A percentile compares a stretch with the other conserved stretches of the same genome.
phyloP scores from a whole-genome alignment of 2,888 invertebrate genomes.

The Anthrax anthrax region DNA sequence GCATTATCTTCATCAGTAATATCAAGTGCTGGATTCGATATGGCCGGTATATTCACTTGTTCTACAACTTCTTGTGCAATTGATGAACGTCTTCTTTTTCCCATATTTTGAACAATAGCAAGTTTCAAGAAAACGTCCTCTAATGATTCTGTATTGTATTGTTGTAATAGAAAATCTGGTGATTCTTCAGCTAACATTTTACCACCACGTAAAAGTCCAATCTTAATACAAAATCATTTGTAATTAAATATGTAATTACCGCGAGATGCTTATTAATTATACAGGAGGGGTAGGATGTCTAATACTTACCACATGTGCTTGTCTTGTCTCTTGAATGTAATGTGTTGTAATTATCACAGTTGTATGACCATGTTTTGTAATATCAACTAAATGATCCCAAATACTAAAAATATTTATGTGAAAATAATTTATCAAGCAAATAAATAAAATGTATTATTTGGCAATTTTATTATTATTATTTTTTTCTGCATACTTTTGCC shows the following conservation, averaged over 20 bases:
- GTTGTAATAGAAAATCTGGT: conserved; percentile 52
- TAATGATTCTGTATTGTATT: conserved; percentile 56
- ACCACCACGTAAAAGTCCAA: conserved; percentile 72
- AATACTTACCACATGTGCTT: conserved; percentile 60
- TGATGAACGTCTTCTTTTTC: conserved; percentile 63
- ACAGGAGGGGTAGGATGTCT: not conserved
- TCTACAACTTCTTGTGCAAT: conserved; percentile 63
- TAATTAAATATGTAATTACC: too few species aligned
- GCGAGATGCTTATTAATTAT: not conserved
- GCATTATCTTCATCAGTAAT: conserved; percentile 52
- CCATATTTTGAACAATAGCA: conserved; percentile 65
- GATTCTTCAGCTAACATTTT: conserved; percentile 73
- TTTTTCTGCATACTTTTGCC: conserved; percentile 52
- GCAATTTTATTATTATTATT: too few species aligned
- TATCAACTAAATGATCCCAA: conserved; percentile 71
- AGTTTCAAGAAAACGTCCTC: conserved; percentile 73
- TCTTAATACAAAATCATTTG: conserved; percentile 42
- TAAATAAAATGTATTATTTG: conserved; percentile 3
- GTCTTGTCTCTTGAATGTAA: conserved; percentile 76
- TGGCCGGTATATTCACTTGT: conserved; percentile 47
- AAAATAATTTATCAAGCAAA: too few species aligned
- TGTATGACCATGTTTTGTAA: conserved; percentile 56
- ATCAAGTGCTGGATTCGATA: conserved; percentile 51
- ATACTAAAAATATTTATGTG: conserved; percentile 53
- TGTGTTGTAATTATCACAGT: conserved; percentile 80